Evolutionary conservation across 1,140 invertebrate genomes (phyloP).

Genomic region (Temnothorax nylanderi): DNA sequence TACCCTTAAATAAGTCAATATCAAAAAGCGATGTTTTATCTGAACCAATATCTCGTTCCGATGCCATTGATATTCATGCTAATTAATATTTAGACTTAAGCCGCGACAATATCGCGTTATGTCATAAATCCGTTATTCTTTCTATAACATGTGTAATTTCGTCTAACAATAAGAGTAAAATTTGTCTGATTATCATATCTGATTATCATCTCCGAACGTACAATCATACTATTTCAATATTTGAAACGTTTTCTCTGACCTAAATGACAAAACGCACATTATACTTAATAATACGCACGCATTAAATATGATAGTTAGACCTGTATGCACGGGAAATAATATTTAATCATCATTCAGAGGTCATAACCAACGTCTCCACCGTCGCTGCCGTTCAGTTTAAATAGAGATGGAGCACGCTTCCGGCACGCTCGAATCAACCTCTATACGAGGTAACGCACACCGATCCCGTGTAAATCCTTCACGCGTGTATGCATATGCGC

Average conservation of each 20-base stretch:
- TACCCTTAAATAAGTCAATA: slow-evolving; percentile 30
- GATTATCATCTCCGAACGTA: background rate
- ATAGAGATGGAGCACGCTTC: slow-evolving; percentile 44
- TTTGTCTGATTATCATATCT: background rate
- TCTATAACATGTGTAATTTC: background rate
- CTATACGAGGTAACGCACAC: slow-evolving; percentile 8
- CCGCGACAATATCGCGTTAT: background rate
- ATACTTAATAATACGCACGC: background rate
- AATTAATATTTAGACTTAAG: slow-evolving; percentile 34
- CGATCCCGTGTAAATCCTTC: slow-evolving; percentile 77
- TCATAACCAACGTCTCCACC: background rate
- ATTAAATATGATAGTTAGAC: background rate
- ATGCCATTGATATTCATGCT: background rate
- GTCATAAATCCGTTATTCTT: background rate
- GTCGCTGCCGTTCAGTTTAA: background rate
- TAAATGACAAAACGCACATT: background rate
- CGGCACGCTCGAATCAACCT: slow-evolving; percentile 11
- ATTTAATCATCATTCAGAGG: background rate
- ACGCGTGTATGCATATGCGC: slow-evolving; percentile 76
- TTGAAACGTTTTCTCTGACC: background rate
- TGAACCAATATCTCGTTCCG: background rate
- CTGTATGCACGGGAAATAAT: background rate
- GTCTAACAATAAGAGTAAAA: background rate
- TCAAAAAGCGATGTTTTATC: background rate
- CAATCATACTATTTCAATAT: background rate